Evolutionary conservation across 2,888 invertebrate genomes (phyloP).

Genomic region (Timandra comae): DNA sequence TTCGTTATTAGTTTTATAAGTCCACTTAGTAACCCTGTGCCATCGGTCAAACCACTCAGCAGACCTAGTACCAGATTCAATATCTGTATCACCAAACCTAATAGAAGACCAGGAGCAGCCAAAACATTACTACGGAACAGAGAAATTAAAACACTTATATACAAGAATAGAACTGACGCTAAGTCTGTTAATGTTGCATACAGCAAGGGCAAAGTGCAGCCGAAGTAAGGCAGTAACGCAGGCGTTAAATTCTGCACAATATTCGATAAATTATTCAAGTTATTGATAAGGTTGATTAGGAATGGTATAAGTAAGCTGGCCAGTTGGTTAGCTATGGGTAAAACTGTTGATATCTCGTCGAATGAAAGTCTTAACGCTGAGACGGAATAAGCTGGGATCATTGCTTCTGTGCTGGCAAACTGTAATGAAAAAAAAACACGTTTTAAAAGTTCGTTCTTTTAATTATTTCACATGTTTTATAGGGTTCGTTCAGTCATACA

Average conservation of each 20-base stretch:
- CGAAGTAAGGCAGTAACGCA: constrained; percentile 61
- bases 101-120: constrained; percentile 52
- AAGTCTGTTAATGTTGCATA: constrained; percentile 65
- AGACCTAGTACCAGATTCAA: constrained; percentile 54
- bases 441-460: too few relatives aligned
- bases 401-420: constrained; percentile 48
- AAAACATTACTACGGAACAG: constrained; percentile 61
- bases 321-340: constrained; percentile 60
- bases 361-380: constrained; percentile 59
- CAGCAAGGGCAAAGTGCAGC: constrained; percentile 56
- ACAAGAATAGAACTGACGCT: constrained; percentile 61
- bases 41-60: constrained; percentile 55
- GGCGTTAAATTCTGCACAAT: constrained; percentile 67
- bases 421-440: constrained; percentile 22
- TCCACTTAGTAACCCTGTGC: constrained; percentile 47
- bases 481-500: too few relatives aligned
- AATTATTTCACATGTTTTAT: constrained; percentile 7
- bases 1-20: constrained; percentile 56
- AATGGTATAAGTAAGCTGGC: constrained; percentile 60
- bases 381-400: constrained; percentile 66
- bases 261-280: constrained; percentile 62
- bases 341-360: constrained; percentile 57
- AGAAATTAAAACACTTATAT: constrained; percentile 62
- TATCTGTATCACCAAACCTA: constrained; percentile 47
- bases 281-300: constrained; percentile 62